Evolutionary conservation across 1,140 invertebrate genomes (phyloP), one percentile per base, ranked within the genome.

Genomic region (Cotesia glomerata): DNA sequence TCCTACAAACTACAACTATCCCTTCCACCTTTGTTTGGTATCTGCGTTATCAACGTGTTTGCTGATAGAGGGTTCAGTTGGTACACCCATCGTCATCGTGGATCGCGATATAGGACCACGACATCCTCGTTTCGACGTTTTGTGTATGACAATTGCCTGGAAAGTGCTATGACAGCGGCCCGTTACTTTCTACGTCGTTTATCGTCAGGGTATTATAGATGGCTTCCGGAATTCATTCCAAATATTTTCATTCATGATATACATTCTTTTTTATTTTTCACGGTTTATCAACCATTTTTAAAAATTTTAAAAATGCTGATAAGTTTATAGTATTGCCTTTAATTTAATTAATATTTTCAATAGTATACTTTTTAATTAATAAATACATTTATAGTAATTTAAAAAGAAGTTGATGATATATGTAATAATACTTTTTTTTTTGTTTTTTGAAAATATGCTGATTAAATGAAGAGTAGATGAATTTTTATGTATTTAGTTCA

Each of bases 141-240:
- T 79, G 76, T 77, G 66, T 74, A 65, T 69, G 76, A 81, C 81
- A 84, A 84, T 84, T 81, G 80, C 76, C 77, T 68, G 77, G 76
- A 81, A 84, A 84, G 80, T 80, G 78, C 75, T 75, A 77, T 77
- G 49, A 67, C 64, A 67, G 51, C 64, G 49, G 1, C 62, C 35
- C 18, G 35, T 65, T 18, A n/a, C 5, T 65, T 65, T 65, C 39
- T 49, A 36, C 45, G 3, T 16, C 45, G 45, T 61, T 63, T 45
- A 63, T 63, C 61, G 61, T 63, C 34, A 39, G 39, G 39, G 39
- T 5, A 45, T 63, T 63, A 13, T 63, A 35, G 32, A 63, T 35
- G 36, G 32, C 61, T 63, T 63, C 61, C 61, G 61, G 61, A 63
- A 36, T 63, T 63, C 61, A 63, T 45, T 63, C 9, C 16, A 58